phyloP scores from a whole-genome alignment of 2,888 invertebrate species.

The Scaptomyza tumidula region DNA sequence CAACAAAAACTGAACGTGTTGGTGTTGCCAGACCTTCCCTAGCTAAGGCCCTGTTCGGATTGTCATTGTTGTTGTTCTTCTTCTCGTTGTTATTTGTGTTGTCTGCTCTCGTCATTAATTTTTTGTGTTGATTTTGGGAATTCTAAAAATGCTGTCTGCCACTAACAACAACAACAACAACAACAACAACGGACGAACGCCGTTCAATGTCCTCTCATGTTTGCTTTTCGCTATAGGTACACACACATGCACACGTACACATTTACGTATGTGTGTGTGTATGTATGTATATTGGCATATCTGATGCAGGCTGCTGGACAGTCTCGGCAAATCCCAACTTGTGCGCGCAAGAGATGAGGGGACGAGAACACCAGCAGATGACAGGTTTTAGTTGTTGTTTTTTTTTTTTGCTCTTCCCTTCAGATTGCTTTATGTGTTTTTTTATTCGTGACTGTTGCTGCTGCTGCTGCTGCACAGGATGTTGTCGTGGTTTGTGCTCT shows the following conservation, averaged over 20 bases:
- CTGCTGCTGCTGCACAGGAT: slow-evolving; percentile 62
- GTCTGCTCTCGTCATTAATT: slow-evolving; percentile 48
- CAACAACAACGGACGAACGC: slow-evolving; percentile 19
- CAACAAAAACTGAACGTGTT: slow-evolving; percentile 12
- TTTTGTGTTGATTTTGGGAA: slow-evolving; percentile 70
- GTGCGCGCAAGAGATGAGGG: slow-evolving; percentile 12
- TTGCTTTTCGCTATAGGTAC: slow-evolving; percentile 30
- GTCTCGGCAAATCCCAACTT: slow-evolving; percentile 34
- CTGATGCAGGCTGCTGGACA: slow-evolving; percentile 47
- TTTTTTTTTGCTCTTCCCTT: slow-evolving; percentile 27
- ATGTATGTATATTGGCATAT: slow-evolving; percentile 26
- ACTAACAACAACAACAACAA: no score
- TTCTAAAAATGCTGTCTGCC: slow-evolving; percentile 73
- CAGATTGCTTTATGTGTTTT: slow-evolving; percentile 35
- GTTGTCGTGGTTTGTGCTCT: slow-evolving; percentile 50
- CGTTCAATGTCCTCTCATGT: slow-evolving; percentile 52
- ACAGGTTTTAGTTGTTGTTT: slow-evolving; percentile 65
- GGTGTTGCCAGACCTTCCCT: slow-evolving; percentile 45
- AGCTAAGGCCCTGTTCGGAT: slow-evolving; percentile 19
- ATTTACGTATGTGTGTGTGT: not conserved
- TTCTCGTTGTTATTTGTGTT: slow-evolving; percentile 38
- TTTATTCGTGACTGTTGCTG: slow-evolving; percentile 40
- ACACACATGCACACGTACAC: not conserved
- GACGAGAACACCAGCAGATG: slow-evolving; percentile 49
- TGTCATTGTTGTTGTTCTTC: slow-evolving; percentile 28